A percentile compares a stretch with the other conserved stretches of the same genome.
Conservation (phyloP, 2,888 invertebrate species). For the Achlya flavicornis region DNA sequence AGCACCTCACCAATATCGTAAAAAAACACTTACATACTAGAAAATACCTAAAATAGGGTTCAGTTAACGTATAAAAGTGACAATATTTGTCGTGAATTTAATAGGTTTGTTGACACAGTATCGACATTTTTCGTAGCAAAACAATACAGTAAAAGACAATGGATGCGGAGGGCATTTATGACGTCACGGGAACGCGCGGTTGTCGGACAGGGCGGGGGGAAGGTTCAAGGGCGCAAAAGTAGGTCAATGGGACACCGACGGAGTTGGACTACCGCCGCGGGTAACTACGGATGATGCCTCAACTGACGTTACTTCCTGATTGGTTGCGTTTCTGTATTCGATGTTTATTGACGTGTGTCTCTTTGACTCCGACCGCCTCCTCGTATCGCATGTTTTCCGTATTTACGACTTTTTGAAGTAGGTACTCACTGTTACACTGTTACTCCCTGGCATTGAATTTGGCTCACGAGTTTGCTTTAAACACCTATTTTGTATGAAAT, state of each 20-base stretch:
- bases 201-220: slow-evolving; percentile 39
- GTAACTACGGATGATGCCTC: slow-evolving; percentile 43
- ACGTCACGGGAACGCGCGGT: slow-evolving; percentile 69
- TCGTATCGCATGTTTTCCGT: neutral
- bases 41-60: neutral
- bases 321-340: slow-evolving; percentile 14
- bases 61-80: neutral
- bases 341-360: neutral
- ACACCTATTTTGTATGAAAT: too few species aligned
- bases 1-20: neutral
- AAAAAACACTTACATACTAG: neutral
- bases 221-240: slow-evolving; percentile 79
- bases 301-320: slow-evolving; percentile 28
- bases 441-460: too few species aligned
- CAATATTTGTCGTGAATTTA: slow-evolving; percentile 14
- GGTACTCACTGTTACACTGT: too few species aligned
- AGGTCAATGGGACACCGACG: slow-evolving; percentile 74
- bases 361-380: neutral
- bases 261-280: slow-evolving; percentile 56
- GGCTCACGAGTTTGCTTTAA: too few species aligned
- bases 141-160: slow-evolving; percentile 55
- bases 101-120: slow-evolving; percentile 39
- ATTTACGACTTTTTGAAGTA: neutral
- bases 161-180: slow-evolving; percentile 59
- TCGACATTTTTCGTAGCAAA: slow-evolving; percentile 40